Evolutionary conservation across 2,113 vertebrate species (phyloP).

Genomic region (Rhea pennata): DNA sequence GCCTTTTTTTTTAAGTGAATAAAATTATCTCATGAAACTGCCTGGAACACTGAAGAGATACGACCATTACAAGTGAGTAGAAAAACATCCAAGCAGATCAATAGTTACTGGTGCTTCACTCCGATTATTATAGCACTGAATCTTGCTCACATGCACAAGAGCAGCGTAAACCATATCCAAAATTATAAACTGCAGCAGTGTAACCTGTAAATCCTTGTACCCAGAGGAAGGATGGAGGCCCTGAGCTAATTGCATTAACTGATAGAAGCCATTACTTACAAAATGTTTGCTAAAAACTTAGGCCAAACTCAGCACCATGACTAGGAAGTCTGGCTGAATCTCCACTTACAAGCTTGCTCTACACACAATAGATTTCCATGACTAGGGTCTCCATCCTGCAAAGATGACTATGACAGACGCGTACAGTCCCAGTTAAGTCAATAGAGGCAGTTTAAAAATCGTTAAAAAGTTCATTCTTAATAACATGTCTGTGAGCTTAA

Average conservation of each 20-base stretch:
- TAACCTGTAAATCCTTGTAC: not conserved
- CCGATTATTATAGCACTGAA: too few species aligned
- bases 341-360: not conserved
- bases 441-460: not conserved
- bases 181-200: not conserved
- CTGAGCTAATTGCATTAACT: not conserved
- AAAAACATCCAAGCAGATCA: not conserved
- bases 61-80: not conserved
- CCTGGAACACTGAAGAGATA: not conserved
- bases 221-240: not conserved
- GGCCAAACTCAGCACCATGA: not conserved
- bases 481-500: accelerated
- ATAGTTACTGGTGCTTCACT: not conserved
- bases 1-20: not conserved
- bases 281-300: not conserved
- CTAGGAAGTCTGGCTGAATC: not conserved
- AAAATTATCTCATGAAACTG: not conserved
- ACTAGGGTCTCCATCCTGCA: too few species aligned
- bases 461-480: not conserved
- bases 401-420: not conserved
- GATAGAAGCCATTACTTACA: not conserved
- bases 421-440: too few species aligned
- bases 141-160: not conserved
- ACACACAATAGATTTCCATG: not conserved
- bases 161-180: not conserved